Base-by-base conservation (phyloP, 2,888 invertebrate genomes). In the Maniola hyperantus region DNA sequence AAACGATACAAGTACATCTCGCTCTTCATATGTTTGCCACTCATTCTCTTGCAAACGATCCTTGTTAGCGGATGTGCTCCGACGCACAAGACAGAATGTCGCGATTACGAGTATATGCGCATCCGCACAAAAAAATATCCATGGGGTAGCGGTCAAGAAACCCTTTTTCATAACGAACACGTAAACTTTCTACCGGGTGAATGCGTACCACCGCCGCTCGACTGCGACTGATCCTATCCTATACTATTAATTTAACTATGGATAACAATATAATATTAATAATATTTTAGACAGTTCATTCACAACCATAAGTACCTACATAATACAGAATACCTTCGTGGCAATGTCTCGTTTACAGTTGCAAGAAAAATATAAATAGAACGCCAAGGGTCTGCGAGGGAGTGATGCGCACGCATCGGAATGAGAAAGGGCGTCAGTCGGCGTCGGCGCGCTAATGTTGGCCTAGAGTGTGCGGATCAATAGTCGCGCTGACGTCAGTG, bases 141-240 rank as follows among this genome's bases (percentile, higher is more conserved):
- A n/a, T 98, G 98, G 98, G 96, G 97, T 59, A 96, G 97, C 79
- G 98, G 97, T 50, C 94, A 94, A 74, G 94, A 95, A 80, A 91
- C 94, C n/a, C 87, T 98, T 20, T 97, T 98, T 93, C 98, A 98
- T 91, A 97, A 98, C 83, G 95, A 95, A 7, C 93, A 94, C 61
- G 79, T 86, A 44, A 97, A 97, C 81, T 91, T 81, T 68, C 71
- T 88, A 57, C 88, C 89, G 0, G 87, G 84, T 8, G 89, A 91
- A 70, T 91, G 91, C 74, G 77, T 73, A 65, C 80, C 83, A 33
- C 85, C 87, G 5, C 80, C 79, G 1, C 68, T 79, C 2, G 84
- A 84, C 1, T 89, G 89, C 72, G 88, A 90, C 67, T 87, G 72
- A 33, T 67, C 58, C 4, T 48, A 15, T 15, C 18, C 18, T 48